These are phyloP conservation scores for Mechanitis mazaeus DNA, from an alignment of 2,888 invertebrate genomes.

Conservation along the genomic window DNA sequence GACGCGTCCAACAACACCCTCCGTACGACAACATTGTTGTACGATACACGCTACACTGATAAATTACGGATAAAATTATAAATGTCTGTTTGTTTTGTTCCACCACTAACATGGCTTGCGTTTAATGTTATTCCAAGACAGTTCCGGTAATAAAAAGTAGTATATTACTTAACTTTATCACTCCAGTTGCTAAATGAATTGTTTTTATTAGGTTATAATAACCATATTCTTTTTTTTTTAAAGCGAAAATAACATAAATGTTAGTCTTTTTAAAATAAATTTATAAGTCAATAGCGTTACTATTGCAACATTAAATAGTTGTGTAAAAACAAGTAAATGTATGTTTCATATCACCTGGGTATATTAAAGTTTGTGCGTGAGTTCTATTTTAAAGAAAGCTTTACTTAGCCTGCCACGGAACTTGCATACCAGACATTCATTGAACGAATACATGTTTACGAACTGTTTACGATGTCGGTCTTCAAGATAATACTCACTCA, in stretches of 20 bases:
- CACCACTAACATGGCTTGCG: constrained; percentile 10
- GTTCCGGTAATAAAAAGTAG: constrained; percentile 1
- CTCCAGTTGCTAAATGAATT: too few species aligned
- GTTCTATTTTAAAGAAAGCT: constrained; percentile 25
- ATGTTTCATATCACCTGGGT: constrained; percentile 2
- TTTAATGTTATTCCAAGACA: constrained; percentile 8
- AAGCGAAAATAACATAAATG: too few species aligned
- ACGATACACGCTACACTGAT: constrained; percentile 23
- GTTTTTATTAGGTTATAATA: too few species aligned
- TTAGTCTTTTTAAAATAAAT: too few species aligned
- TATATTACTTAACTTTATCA: not conserved
- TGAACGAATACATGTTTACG: constrained; percentile 24
- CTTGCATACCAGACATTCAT: constrained; percentile 22
- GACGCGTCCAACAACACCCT: constrained; percentile 50
- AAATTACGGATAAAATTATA: constrained; percentile 24
- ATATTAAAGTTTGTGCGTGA: constrained; percentile 5
- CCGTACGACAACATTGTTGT: constrained; percentile 54
- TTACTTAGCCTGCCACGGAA: constrained; percentile 20
- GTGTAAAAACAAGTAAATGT: not conserved
- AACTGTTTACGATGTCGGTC: constrained; percentile 15
- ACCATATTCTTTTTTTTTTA: too few species aligned
- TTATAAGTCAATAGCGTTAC: too few species aligned
- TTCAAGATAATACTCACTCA: not conserved
- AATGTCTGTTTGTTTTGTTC: constrained; percentile 13
- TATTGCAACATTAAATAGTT: too few species aligned